These are phyloP conservation scores for Parotocinclus haroldoi DNA, from an alignment of 2,797 vertebrate species.

Conservation along the genomic window DNA sequence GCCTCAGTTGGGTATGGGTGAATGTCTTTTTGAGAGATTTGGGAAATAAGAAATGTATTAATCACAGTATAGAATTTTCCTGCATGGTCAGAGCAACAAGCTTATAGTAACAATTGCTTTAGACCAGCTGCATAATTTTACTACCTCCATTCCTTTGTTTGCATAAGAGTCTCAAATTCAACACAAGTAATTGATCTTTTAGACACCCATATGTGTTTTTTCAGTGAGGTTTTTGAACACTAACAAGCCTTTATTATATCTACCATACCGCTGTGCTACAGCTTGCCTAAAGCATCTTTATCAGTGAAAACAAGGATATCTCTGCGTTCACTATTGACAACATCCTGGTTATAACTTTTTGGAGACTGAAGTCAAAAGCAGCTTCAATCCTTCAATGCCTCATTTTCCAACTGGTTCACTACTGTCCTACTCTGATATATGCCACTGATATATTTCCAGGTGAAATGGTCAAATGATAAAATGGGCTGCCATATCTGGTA, in stretches of 20 bases:
- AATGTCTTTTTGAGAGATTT: constrained; percentile 34
- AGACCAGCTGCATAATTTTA: constrained; percentile 67
- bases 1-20: too few species aligned
- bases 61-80: too few species aligned
- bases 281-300: constrained; percentile 19
- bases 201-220: constrained; percentile 55
- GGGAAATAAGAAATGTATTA: too few species aligned
- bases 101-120: constrained; percentile 52
- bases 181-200: constrained; percentile 72
- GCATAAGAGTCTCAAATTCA: constrained; percentile 63
- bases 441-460: constrained; percentile 36
- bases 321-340: constrained; percentile 2
- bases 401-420: constrained; percentile 57
- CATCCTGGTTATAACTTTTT: constrained; percentile 49
- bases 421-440: constrained; percentile 56
- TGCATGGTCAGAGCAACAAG: background rate
- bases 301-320: background rate
- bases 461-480: too few species aligned
- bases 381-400: constrained; percentile 59
- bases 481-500: constrained; percentile 45
- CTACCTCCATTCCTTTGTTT: constrained; percentile 57
- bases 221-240: constrained; percentile 49
- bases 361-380: constrained; percentile 56
- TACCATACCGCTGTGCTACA: constrained; percentile 17
- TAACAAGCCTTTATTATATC: constrained; percentile 34